Evolutionary conservation across 2,797 vertebrate genomes (phyloP).

Genomic region (Micromesistius poutassou): DNA sequence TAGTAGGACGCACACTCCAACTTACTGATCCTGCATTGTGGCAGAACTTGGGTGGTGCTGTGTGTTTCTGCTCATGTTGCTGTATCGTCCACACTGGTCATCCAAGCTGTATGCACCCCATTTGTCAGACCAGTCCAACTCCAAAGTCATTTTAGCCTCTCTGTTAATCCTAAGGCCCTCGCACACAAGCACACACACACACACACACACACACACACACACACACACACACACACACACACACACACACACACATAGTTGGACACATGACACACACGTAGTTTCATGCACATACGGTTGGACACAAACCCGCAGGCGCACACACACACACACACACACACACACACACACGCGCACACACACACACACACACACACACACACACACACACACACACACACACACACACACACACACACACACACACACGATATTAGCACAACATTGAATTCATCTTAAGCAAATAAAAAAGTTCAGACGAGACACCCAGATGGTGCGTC

Average conservation of each 20-base stretch:
- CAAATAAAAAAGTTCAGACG: not conserved
- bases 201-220: not conserved
- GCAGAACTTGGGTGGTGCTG: constrained; percentile 77
- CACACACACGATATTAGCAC: not conserved
- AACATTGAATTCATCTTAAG: not conserved
- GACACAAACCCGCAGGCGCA: too few relatives aligned
- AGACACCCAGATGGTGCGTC: not conserved
- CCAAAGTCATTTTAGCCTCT: constrained; percentile 79
- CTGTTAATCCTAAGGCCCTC: constrained; percentile 73
- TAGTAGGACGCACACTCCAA: not conserved
- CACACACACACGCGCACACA: not conserved
- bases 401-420: not conserved
- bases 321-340: not conserved
- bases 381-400: constrained; percentile 7
- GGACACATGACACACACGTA: too few relatives aligned
- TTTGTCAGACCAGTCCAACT: constrained; percentile 91
- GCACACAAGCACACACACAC: constrained; percentile 18
- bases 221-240: not conserved
- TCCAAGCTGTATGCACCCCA: constrained; percentile 80
- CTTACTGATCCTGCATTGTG: constrained; percentile 82
- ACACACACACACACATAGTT: not conserved
- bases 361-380: constrained; percentile 8
- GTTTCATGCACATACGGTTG: too few relatives aligned
- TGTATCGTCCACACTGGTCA: constrained; percentile 70
- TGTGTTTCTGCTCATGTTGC: constrained; percentile 74